These are phyloP conservation scores for Prunella strophiata DNA, from an alignment of 2,797 vertebrate species.

Conservation along the genomic window DNA sequence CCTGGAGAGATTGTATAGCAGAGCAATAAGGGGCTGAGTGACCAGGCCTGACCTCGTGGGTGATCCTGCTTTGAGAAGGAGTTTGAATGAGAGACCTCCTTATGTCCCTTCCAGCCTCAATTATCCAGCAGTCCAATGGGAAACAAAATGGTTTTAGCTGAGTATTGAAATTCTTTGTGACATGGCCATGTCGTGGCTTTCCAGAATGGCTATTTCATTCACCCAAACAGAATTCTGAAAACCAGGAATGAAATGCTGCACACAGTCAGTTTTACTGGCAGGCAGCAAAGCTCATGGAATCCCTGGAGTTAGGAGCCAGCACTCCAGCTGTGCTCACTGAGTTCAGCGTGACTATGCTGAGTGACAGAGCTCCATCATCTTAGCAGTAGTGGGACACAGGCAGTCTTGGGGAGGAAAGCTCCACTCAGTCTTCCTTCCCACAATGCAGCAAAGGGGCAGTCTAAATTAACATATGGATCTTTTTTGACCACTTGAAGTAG, in stretches of 20 bases:
- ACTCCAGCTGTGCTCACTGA: neutral
- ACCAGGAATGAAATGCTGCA: neutral
- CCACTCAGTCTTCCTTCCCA: neutral
- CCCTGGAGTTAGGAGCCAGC: fast-evolving
- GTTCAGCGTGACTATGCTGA: fast-evolving
- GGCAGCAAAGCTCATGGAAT: neutral
- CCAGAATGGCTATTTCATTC: neutral
- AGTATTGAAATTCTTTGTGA: neutral
- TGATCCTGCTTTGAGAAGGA: neutral
- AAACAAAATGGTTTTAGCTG: neutral
- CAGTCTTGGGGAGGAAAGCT: neutral
- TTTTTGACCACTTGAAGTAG: neutral
- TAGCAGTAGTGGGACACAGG: neutral
- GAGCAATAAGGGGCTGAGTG: neutral
- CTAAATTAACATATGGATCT: neutral
- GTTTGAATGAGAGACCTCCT: neutral
- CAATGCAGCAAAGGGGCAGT: neutral
- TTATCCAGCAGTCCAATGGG: fast-evolving
- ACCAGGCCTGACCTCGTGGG: neutral
- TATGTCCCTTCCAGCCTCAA: neutral
- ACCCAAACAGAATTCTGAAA: neutral
- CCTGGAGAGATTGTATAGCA: neutral
- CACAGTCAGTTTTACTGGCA: neutral
- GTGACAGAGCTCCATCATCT: neutral
- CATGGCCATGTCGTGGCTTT: fast-evolving